phyloP scores from a whole-genome alignment of 2,797 vertebrate species.

The Myotis myotis region DNA sequence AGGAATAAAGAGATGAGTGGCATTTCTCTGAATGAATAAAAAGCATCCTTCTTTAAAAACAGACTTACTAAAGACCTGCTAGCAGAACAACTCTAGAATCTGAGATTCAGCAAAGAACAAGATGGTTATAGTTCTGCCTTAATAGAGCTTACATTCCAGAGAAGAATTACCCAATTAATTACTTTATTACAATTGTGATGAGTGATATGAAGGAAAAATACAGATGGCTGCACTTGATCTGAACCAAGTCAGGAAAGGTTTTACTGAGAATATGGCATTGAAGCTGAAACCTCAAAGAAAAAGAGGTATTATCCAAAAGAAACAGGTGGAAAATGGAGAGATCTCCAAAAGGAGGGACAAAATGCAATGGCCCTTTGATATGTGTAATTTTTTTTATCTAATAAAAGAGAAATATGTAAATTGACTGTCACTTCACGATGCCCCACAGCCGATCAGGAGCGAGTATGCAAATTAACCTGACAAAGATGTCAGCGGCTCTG shows the following conservation, averaged over 20 bases:
- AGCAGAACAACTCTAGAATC: conserved; percentile 5
- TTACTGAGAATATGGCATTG: conserved; percentile 1
- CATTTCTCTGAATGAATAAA: background rate
- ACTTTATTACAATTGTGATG: background rate
- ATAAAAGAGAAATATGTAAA: too few species aligned
- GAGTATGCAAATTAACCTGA: too few species aligned
- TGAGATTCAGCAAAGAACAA: conserved; percentile 9
- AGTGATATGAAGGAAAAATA: background rate
- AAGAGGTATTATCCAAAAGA: background rate
- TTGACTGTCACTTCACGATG: too few species aligned
- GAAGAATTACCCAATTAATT: conserved; percentile 10
- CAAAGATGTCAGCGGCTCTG: too few species aligned
- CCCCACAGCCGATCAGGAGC: too few species aligned
- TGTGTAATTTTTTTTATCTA: background rate
- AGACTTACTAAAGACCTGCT: conserved; percentile 24
- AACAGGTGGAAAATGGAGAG: conserved; percentile 5
- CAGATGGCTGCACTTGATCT: background rate
- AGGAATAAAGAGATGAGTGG: conserved; percentile 10
- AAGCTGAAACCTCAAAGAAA: background rate
- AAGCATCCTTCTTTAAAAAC: conserved; percentile 27
- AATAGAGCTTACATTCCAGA: background rate
- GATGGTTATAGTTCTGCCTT: background rate
- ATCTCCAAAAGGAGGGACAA: background rate
- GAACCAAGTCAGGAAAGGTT: background rate
- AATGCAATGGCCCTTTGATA: background rate